phyloP scores from a whole-genome alignment of 2,113 vertebrate species.

The Lethenteron reissneri region DNA sequence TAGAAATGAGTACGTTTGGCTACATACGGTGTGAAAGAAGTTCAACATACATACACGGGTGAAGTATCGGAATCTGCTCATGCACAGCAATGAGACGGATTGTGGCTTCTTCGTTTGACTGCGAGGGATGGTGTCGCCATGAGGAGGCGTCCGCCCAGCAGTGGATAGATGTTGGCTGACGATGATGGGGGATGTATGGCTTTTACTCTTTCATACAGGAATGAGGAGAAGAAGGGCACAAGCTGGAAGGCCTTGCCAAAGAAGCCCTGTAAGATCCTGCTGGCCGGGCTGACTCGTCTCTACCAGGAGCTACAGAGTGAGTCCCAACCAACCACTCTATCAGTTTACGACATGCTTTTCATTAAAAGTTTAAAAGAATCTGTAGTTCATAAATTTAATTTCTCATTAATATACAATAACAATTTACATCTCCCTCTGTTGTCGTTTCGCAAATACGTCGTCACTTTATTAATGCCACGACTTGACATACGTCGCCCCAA shows the following conservation, averaged over 20 bases:
- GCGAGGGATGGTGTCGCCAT: no score
- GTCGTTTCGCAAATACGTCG: no score
- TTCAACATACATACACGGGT: no score
- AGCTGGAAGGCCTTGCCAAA: slow-evolving; percentile 88
- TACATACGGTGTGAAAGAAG: no score
- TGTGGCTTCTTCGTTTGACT: no score
- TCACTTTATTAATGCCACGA: neutral
- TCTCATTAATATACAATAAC: neutral
- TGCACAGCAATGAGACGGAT: no score
- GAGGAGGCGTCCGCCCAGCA: no score
- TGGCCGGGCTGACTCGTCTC: slow-evolving; percentile 61
- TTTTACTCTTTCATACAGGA: slow-evolving; percentile 25
- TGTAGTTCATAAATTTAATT: slow-evolving; percentile 1
- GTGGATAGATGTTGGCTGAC: no score
- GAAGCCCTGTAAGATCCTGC: slow-evolving; percentile 84
- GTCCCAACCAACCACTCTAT: slow-evolving; percentile 15
- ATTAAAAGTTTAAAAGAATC: neutral
- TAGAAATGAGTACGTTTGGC: no score
- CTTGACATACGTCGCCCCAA: neutral
- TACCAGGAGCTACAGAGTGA: slow-evolving; percentile 78
- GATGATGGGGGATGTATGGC: no score
- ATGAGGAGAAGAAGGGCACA: slow-evolving; percentile 64
- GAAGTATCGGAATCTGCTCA: no score
- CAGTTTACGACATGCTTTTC: neutral
- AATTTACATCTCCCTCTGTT: neutral